phyloP scores from a whole-genome alignment of 2,888 invertebrate genomes.

The Buathra laborator region DNA sequence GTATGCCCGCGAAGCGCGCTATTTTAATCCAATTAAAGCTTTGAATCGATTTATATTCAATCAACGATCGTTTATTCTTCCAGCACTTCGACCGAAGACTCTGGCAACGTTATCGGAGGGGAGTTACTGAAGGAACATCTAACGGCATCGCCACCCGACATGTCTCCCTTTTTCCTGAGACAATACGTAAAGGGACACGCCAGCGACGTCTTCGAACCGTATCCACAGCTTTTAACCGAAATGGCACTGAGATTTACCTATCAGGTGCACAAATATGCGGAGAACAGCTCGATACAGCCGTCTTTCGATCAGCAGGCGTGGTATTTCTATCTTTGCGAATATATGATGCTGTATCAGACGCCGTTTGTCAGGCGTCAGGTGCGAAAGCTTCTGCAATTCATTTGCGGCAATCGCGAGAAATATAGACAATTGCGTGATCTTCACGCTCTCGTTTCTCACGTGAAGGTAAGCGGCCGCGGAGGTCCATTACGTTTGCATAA shows the following conservation, averaged over 20 bases:
- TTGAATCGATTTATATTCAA: too few relatives aligned
- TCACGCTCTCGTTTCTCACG: constrained; percentile 96
- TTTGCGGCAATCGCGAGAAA: constrained; percentile 98
- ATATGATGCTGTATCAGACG: constrained; percentile 98
- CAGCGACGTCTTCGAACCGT: constrained; percentile 96
- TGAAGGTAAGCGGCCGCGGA: constrained; percentile 87
- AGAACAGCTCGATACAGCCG: constrained; percentile 79
- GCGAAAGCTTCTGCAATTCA: constrained; percentile 95
- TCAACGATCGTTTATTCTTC: constrained; percentile 15
- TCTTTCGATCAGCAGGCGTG: constrained; percentile 87
- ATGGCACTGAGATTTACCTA: constrained; percentile 97
- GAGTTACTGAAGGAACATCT: constrained; percentile 93
- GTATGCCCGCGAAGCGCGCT: too few relatives aligned
- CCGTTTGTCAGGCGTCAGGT: constrained; percentile 96
- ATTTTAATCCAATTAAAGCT: too few relatives aligned
- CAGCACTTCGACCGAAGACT: constrained; percentile 83
- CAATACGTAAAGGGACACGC: constrained; percentile 97
- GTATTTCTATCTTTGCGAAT: constrained; percentile 95
- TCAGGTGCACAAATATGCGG: constrained; percentile 93
- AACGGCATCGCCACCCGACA: constrained; percentile 94
- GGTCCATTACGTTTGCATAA: not conserved
- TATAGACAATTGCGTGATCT: constrained; percentile 97
- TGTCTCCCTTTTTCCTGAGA: constrained; percentile 97
- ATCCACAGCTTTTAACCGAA: constrained; percentile 97
- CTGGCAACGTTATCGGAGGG: constrained; percentile 87